phyloP scores from a whole-genome alignment of 2,888 invertebrate genomes.

The Tyria jacobaeae region DNA sequence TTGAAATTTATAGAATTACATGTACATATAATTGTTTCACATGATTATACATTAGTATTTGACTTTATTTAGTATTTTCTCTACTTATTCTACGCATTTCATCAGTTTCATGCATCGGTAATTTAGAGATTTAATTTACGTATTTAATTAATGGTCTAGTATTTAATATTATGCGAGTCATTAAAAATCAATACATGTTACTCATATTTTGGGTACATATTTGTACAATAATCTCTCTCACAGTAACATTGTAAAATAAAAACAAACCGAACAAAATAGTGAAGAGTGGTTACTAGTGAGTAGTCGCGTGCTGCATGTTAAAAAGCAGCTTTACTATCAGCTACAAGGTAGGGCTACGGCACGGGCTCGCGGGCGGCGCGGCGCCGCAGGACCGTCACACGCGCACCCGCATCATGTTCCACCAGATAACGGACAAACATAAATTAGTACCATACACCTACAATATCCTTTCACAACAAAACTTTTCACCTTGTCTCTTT shows the following conservation, averaged over 20 bases:
- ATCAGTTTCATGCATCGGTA: too few relatives aligned
- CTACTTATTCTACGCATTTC: too few relatives aligned
- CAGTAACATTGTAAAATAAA: not conserved
- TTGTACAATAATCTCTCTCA: too few relatives aligned
- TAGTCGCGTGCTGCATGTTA: constrained; percentile 79
- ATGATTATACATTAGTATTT: too few relatives aligned
- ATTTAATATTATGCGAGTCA: too few relatives aligned
- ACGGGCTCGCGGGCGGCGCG: too few relatives aligned
- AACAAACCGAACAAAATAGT: not conserved
- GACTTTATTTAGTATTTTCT: too few relatives aligned
- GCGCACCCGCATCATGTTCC: constrained; percentile 77
- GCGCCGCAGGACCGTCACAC: constrained; percentile 60
- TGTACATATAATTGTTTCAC: too few relatives aligned
- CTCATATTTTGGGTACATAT: too few relatives aligned
- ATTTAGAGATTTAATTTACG: too few relatives aligned
- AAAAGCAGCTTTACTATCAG: constrained; percentile 53
- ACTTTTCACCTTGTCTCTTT: constrained; percentile 80
- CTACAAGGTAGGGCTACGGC: constrained; percentile 46
- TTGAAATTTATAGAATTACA: not conserved
- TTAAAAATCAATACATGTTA: too few relatives aligned
- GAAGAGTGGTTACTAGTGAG: constrained; percentile 62
- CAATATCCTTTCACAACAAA: constrained; percentile 79
- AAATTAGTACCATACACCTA: constrained; percentile 75
- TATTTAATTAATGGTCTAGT: too few relatives aligned
- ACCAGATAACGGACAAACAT: constrained; percentile 79